A percentile compares a stretch with the other conserved stretches of the same genome.
Evolutionary conservation across 1,140 invertebrate species (phyloP).

Genomic region (Zaprionus inermis): DNA sequence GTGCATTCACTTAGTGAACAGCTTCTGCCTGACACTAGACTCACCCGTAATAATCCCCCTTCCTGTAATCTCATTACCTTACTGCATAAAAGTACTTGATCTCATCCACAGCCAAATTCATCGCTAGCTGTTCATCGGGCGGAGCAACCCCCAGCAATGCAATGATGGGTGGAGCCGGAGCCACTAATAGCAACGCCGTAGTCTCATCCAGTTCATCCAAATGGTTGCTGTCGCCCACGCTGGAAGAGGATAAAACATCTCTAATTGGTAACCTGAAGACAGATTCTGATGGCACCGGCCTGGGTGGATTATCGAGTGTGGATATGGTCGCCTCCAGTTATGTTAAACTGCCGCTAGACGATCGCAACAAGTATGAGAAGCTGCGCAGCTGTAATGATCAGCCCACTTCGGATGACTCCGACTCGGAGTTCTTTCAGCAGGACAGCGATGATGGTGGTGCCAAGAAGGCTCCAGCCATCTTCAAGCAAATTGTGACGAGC

Average conservation of each 20-base stretch:
- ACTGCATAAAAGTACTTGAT: conserved; percentile 84
- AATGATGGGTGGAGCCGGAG: conserved; percentile 28
- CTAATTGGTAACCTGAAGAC: conserved; percentile 74
- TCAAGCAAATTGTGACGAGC: conserved; percentile 85
- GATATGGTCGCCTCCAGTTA: conserved; percentile 79
- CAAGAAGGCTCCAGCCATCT: conserved; percentile 72
- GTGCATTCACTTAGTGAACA: not conserved
- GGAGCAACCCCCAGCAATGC: conserved; percentile 35
- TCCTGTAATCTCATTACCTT: conserved; percentile 78
- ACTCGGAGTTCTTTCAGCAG: conserved; percentile 78
- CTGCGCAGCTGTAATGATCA: conserved; percentile 86
- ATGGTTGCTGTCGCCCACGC: conserved; percentile 80
- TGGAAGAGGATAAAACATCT: conserved; percentile 83
- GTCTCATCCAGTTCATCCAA: conserved; percentile 75
- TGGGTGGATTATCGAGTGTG: conserved; percentile 11
- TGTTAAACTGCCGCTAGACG: conserved; percentile 88
- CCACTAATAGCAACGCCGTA: conserved; percentile 35
- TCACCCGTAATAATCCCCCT: conserved; percentile 37
- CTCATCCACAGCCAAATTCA: conserved; percentile 83
- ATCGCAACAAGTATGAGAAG: conserved; percentile 92
- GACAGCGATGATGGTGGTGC: conserved; percentile 61
- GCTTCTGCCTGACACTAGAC: not conserved
- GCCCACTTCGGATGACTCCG: conserved; percentile 87
- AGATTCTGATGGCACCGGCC: conserved; percentile 61
- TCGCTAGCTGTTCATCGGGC: conserved; percentile 57